Conservation (phyloP, 2,888 invertebrate species). For the Cataglyphis rosenhaueri region DNA sequence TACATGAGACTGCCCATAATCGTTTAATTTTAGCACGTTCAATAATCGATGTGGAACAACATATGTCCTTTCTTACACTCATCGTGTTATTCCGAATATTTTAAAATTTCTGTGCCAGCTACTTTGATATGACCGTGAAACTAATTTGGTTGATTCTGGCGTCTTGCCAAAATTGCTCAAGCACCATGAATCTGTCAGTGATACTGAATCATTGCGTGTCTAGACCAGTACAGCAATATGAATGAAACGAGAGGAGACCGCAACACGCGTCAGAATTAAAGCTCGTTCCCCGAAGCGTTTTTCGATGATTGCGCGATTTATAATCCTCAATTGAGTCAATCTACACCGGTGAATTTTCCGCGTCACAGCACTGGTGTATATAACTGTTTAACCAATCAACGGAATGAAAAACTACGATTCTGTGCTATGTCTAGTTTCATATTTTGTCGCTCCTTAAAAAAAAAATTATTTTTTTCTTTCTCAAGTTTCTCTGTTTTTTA, state of each 20-base stretch:
- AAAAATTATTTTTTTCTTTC: neutral
- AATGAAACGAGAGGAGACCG: slow-evolving; percentile 56
- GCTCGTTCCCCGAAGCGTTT: slow-evolving; percentile 62
- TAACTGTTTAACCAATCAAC: slow-evolving; percentile 20
- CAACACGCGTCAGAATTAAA: slow-evolving; percentile 52
- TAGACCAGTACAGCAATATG: slow-evolving; percentile 49
- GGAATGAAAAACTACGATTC: slow-evolving; percentile 9
- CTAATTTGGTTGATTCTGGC: slow-evolving; percentile 55
- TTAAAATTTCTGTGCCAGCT: slow-evolving; percentile 17
- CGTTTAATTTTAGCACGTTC: slow-evolving; percentile 33
- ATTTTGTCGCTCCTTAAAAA: neutral
- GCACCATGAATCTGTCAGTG: slow-evolving; percentile 62
- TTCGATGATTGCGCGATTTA: slow-evolving; percentile 64
- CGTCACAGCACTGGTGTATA: slow-evolving; percentile 3
- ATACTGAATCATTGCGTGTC: slow-evolving; percentile 51
- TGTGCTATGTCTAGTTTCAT: neutral
- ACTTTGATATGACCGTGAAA: slow-evolving; percentile 63
- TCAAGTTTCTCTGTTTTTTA: neutral
- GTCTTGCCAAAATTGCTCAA: slow-evolving; percentile 61
- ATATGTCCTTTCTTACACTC: slow-evolving; percentile 17
- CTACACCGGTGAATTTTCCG: slow-evolving; percentile 38
- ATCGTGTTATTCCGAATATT: slow-evolving; percentile 28
- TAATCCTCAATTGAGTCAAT: slow-evolving; percentile 54
- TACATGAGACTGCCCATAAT: slow-evolving; percentile 15
- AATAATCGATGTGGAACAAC: slow-evolving; percentile 11